A percentile compares a stretch with the other conserved stretches of the same genome.
Evolutionary conservation across 2,888 invertebrate species (phyloP).

Genomic region (Drosophila birchii): DNA sequence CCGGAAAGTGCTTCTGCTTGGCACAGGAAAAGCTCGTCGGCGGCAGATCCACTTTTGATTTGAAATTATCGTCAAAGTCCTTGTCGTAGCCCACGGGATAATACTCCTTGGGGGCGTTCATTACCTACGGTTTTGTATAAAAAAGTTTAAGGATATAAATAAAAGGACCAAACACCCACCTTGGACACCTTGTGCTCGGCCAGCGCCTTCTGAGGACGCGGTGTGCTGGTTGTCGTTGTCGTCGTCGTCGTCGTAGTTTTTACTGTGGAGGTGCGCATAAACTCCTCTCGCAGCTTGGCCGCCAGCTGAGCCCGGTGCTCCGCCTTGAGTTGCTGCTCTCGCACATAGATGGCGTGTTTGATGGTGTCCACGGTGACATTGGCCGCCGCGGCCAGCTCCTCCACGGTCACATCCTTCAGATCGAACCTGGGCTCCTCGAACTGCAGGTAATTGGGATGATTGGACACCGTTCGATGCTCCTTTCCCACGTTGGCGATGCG

Average conservation of each 20-base stretch:
- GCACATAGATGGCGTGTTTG: constrained; percentile 89
- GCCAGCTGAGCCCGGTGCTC: constrained; percentile 85
- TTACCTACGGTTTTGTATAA: constrained; percentile 86
- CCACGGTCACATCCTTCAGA: constrained; percentile 84
- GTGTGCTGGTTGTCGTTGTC: constrained; percentile 60
- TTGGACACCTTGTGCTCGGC: constrained; percentile 80
- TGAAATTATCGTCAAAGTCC: constrained; percentile 95
- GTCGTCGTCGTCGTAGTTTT: constrained; percentile 84
- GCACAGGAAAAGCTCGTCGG: constrained; percentile 94
- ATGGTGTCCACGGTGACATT: constrained; percentile 92
- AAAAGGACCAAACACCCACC: constrained; percentile 48
- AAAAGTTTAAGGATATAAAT: too few relatives aligned
- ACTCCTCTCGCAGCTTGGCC: constrained; percentile 79
- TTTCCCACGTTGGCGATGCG: constrained; percentile 72
- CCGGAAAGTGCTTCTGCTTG: constrained; percentile 95
- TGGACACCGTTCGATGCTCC: constrained; percentile 57
- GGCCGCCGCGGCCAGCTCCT: constrained; percentile 88
- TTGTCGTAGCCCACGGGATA: constrained; percentile 95
- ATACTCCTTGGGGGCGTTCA: constrained; percentile 95
- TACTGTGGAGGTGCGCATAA: constrained; percentile 85
- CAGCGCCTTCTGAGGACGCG: constrained; percentile 45
- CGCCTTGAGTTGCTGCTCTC: constrained; percentile 89
- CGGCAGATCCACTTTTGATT: constrained; percentile 92
- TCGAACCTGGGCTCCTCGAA: constrained; percentile 83
- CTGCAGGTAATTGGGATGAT: constrained; percentile 80